Percentiles rank a stretch among this genome's conserved stretches.
phyloP scores from a whole-genome alignment of 2,888 invertebrate genomes.

The Cataglyphis livida region DNA sequence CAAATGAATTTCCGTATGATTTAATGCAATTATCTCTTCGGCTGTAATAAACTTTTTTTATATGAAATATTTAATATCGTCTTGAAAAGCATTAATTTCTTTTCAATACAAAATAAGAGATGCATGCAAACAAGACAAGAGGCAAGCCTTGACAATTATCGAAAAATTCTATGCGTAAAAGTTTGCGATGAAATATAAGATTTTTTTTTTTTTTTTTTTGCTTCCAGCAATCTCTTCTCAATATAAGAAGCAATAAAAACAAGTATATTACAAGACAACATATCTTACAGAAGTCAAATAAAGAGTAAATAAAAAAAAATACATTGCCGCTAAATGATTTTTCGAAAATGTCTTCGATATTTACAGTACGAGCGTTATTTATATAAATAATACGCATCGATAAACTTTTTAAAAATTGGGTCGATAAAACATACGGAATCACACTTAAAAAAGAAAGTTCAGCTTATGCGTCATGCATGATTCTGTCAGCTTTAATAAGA shows the following conservation, averaged over 20 bases:
- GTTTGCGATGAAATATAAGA: slow-evolving; percentile 8
- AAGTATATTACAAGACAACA: background rate
- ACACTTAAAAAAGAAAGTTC: slow-evolving; percentile 17
- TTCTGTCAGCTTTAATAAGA: slow-evolving; percentile 41
- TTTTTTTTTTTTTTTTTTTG: no score
- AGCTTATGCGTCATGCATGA: slow-evolving; percentile 33
- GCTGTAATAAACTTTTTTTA: background rate
- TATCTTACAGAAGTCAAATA: background rate
- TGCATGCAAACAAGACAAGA: slow-evolving; percentile 43
- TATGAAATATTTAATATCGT: background rate
- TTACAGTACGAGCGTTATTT: slow-evolving; percentile 1
- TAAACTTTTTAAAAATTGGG: background rate
- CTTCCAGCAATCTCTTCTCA: background rate
- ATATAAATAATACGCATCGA: slow-evolving; percentile 6
- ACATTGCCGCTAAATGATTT: slow-evolving; percentile 8
- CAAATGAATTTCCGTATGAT: background rate
- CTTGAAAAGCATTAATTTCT: background rate
- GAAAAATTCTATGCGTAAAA: slow-evolving; percentile 1
- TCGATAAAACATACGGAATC: slow-evolving; percentile 22
- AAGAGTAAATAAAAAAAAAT: background rate
- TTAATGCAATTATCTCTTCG: background rate
- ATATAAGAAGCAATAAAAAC: slow-evolving; percentile 30
- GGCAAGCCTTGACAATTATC: slow-evolving; percentile 15
- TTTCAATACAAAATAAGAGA: background rate
- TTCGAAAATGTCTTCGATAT: background rate